Percentiles rank a stretch among this genome's conserved stretches.
phyloP scores from a whole-genome alignment of 2,113 vertebrate genomes.

The Tapirus terrestris region DNA sequence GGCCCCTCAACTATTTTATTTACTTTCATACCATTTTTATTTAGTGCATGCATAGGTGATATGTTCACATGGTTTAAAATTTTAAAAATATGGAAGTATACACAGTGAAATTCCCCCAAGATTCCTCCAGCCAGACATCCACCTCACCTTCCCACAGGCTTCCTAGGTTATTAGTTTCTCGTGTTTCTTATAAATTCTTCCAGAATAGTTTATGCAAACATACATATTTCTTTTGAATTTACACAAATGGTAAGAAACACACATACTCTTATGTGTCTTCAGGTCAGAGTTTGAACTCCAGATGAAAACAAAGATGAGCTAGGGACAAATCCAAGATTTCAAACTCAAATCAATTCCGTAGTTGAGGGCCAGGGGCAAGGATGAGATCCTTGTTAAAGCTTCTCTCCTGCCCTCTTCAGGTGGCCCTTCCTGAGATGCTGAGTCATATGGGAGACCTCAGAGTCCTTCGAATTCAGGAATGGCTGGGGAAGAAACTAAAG shows the following conservation, averaged over 20 bases:
- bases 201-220: not conserved
- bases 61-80: not conserved
- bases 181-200: not conserved
- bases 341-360: not conserved
- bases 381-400: not conserved
- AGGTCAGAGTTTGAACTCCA: not conserved
- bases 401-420: not conserved
- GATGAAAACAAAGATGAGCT: not conserved
- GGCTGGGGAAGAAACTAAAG: not conserved
- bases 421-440: not conserved
- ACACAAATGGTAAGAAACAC: not conserved
- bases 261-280: not conserved
- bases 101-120: not conserved
- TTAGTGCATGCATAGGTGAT: not conserved
- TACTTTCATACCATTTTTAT: not conserved
- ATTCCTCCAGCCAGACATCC: not conserved
- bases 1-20: not conserved
- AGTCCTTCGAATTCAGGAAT: not conserved
- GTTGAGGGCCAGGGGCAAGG: not conserved
- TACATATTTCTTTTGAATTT: not conserved
- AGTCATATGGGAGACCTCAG: not conserved
- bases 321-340: not conserved
- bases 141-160: not conserved
- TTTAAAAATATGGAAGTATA: not conserved
- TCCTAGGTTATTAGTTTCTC: not conserved